phyloP scores from a whole-genome alignment of 1,140 invertebrate genomes.

The Trinorchestia longiramus region DNA sequence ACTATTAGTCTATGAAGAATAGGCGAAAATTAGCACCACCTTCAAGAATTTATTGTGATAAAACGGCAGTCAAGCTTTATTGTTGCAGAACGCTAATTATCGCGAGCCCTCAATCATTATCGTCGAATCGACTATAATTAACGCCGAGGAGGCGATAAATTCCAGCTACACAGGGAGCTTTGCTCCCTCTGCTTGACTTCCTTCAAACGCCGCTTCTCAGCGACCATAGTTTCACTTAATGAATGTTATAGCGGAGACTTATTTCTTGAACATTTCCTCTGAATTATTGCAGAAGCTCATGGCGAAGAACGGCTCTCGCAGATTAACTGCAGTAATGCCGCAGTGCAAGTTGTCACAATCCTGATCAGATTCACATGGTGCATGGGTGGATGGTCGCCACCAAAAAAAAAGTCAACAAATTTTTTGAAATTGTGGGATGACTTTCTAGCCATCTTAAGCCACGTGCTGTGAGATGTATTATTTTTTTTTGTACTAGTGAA shows the following conservation, averaged over 20 bases:
- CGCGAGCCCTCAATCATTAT: neutral
- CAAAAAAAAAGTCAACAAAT: neutral
- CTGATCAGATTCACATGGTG: neutral
- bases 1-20: neutral
- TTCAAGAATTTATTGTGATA: slow-evolving; percentile 10
- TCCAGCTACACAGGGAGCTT: neutral
- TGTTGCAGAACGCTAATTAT: neutral
- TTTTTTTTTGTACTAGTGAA: neutral
- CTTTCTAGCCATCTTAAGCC: neutral
- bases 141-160: neutral
- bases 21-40: neutral
- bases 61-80: neutral
- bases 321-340: neutral
- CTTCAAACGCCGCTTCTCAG: neutral
- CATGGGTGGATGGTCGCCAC: neutral
- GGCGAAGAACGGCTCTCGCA: neutral
- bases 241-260: neutral
- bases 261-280: neutral
- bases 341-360: neutral
- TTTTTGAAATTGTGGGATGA: neutral
- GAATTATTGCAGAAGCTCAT: neutral
- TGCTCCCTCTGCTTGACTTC: neutral
- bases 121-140: neutral
- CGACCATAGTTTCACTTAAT: neutral
- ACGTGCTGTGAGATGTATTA: neutral